Evolutionary conservation across 2,888 invertebrate genomes (phyloP), one percentile per base, ranked within the genome.

Genomic region (Autographa pulchrina): DNA sequence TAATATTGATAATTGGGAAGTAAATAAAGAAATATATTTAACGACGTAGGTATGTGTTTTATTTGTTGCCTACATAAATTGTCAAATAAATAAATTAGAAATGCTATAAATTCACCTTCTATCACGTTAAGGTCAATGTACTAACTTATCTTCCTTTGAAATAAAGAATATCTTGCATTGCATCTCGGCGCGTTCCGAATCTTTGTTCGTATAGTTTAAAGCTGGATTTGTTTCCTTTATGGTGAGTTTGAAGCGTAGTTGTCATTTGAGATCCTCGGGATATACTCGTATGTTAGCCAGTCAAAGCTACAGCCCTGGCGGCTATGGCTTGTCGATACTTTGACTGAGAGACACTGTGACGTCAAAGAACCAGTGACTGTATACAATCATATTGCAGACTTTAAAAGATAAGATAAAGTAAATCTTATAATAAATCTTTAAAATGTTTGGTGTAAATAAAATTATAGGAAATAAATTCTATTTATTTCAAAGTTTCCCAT

Each of bases 111-210:
- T 48, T 48, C 48, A n/a, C 48, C 48, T n/a, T 14, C n/a, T 48
- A 48, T n/a, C n/a, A 48, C 5, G 48, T 16, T 16, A 16, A 41
- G 41, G 79, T 80, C 76, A 75, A 65, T 81, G 68, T 75, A 71
- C 72, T 69, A 65, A 74, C 61, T 64, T 35, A 41, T 74, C 73
- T 81, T 69, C 70, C 64, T 80, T 71, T n/a, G 38, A 38, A 38
- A 13, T 48, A 64, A 76, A 75, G 70, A 69, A 72, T 70, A 65
- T 60, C 61, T 18, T 9, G 16, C n/a, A 70, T 52, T 70, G 58
- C 62, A 25, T 18, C 25, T 32, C 11, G n/a, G 3, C 31, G 43
- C 13, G 16, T 16, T 20, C 58, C 59, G 14, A 25, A 14, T 9
- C 16, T 11, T 25, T 48, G 20, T 5, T 14, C 38, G 32, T 54